A percentile compares a stretch with the other conserved stretches of the same genome.
Conservation (phyloP, 2,797 vertebrate species). For the Poeciliopsis gracilis region DNA sequence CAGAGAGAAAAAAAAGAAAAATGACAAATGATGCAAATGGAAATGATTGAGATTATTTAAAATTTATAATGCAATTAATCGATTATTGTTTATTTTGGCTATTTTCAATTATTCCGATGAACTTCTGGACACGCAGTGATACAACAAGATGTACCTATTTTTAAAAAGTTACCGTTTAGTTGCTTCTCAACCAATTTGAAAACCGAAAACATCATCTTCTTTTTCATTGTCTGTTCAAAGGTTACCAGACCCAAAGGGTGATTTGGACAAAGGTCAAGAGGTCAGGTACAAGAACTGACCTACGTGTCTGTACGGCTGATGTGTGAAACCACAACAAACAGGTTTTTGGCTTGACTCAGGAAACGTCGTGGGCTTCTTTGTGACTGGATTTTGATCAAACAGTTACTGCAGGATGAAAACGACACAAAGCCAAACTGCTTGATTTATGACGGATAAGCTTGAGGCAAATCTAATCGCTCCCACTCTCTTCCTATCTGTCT, state of each 20-base stretch:
- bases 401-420: conserved; percentile 4
- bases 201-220: background rate
- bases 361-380: conserved; percentile 28
- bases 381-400: conserved; percentile 34
- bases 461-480: conserved; percentile 47
- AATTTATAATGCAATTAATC: no score
- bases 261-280: background rate
- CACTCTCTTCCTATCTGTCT: conserved; percentile 12
- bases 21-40: no score
- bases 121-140: background rate
- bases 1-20: no score
- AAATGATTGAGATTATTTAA: no score
- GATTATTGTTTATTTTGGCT: no score
- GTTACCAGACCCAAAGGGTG: background rate
- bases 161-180: background rate
- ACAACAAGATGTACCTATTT: background rate
- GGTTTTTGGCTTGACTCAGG: background rate
- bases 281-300: background rate
- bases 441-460: conserved; percentile 45
- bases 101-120: background rate
- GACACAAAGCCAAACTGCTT: conserved; percentile 32
- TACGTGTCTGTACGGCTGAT: background rate
- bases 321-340: background rate
- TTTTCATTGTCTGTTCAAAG: background rate
- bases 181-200: background rate